Evolutionary conservation across 1,140 invertebrate genomes (phyloP).

Genomic region (Rhyacophila brunnea): DNA sequence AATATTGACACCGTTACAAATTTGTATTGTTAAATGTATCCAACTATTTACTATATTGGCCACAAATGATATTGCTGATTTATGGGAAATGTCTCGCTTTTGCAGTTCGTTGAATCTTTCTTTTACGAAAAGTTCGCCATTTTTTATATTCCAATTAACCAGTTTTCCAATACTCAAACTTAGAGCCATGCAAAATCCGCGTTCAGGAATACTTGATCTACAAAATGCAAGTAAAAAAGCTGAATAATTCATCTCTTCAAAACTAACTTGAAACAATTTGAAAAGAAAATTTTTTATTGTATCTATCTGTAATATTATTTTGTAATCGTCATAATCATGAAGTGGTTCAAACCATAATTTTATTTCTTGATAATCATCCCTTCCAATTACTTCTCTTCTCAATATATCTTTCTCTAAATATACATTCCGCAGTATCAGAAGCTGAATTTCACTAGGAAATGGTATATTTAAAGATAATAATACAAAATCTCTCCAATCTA

Average conservation of each 20-base stretch:
- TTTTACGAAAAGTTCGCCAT: background rate
- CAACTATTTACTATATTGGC: slow-evolving; percentile 5
- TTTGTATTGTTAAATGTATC: slow-evolving; percentile 14
- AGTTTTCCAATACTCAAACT: slow-evolving; percentile 8
- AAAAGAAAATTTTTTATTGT: slow-evolving; percentile 17
- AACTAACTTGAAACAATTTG: slow-evolving; percentile 9
- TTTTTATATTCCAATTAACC: background rate
- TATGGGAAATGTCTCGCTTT: background rate
- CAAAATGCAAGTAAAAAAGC: slow-evolving; percentile 16
- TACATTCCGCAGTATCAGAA: slow-evolving; percentile 3
- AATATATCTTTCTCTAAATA: slow-evolving; percentile 7
- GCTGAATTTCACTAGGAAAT: slow-evolving; percentile 5
- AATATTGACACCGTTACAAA: slow-evolving; percentile 13
- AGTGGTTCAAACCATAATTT: slow-evolving; percentile 12
- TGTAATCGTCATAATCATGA: background rate
- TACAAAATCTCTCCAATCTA: slow-evolving; percentile 20
- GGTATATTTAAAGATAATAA: slow-evolving; percentile 9
- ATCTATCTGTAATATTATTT: background rate
- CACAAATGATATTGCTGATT: background rate
- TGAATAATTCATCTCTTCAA: slow-evolving; percentile 8
- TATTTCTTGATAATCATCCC: slow-evolving; percentile 5
- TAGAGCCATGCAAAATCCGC: slow-evolving; percentile 12
- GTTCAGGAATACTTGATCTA: slow-evolving; percentile 9
- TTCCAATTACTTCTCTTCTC: slow-evolving; percentile 7
- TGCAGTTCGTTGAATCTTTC: background rate